phyloP scores from a whole-genome alignment of 2,113 vertebrate species.

The Archocentrus centrarchus region DNA sequence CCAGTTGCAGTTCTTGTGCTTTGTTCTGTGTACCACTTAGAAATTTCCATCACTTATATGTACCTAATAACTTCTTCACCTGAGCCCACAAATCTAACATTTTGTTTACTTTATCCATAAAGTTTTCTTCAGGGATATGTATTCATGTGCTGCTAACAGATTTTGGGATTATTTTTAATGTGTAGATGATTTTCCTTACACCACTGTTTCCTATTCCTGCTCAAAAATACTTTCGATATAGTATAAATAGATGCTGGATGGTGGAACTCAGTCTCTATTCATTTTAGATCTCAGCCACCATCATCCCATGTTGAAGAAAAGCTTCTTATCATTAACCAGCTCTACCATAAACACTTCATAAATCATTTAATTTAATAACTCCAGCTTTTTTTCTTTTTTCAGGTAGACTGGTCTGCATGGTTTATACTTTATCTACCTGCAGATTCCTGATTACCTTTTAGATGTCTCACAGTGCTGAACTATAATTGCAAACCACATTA shows the following conservation, averaged over 20 bases:
- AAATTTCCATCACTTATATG: neutral
- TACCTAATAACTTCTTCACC: neutral
- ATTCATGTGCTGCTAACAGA: neutral
- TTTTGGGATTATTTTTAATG: neutral
- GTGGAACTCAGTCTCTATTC: neutral
- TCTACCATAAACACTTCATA: neutral
- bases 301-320: neutral
- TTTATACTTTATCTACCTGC: constrained; percentile 1
- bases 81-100: neutral
- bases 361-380: neutral
- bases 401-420: neutral
- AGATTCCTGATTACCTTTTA: neutral
- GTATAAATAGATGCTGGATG: neutral
- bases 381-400: neutral
- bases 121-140: neutral
- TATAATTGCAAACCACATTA: neutral
- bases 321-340: neutral
- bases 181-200: neutral
- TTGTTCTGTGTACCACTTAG: neutral
- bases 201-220: neutral
- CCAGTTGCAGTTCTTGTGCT: neutral
- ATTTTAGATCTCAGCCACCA: neutral
- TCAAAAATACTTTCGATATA: constrained; percentile 2
- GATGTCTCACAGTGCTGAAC: neutral
- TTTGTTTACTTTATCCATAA: neutral